Conservation (phyloP, 1,140 invertebrate species). For the Trinorchestia longiramus region DNA sequence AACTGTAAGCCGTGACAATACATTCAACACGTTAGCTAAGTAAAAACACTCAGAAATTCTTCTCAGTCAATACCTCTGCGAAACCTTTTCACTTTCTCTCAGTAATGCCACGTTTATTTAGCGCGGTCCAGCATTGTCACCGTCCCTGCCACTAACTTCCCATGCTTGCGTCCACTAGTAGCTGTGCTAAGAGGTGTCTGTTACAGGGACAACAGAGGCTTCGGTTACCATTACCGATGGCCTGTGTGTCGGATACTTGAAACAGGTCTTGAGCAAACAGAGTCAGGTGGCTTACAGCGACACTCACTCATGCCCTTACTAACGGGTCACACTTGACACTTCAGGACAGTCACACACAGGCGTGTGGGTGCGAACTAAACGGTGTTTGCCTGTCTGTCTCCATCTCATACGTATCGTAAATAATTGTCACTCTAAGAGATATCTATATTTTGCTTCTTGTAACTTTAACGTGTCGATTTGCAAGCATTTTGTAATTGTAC, state of each 20-base stretch:
- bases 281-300: background rate
- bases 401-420: too few species aligned
- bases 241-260: background rate
- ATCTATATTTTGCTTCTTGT: too few species aligned
- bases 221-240: background rate
- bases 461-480: too few species aligned
- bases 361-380: too few species aligned
- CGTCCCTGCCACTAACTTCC: too few species aligned
- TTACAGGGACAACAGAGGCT: conserved; percentile 6
- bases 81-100: background rate
- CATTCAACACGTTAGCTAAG: background rate
- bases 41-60: background rate
- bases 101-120: background rate
- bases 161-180: background rate
- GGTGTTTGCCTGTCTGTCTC: too few species aligned
- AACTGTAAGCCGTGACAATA: background rate
- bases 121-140: too few species aligned
- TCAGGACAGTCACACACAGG: background rate
- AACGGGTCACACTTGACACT: background rate
- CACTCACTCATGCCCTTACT: background rate
- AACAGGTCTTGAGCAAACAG: background rate
- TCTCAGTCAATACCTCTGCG: background rate
- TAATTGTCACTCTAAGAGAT: too few species aligned
- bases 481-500: too few species aligned
- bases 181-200: background rate